Evolutionary conservation across 1,140 invertebrate species (phyloP).

Genomic region (Mizuhopecten yessoensis): DNA sequence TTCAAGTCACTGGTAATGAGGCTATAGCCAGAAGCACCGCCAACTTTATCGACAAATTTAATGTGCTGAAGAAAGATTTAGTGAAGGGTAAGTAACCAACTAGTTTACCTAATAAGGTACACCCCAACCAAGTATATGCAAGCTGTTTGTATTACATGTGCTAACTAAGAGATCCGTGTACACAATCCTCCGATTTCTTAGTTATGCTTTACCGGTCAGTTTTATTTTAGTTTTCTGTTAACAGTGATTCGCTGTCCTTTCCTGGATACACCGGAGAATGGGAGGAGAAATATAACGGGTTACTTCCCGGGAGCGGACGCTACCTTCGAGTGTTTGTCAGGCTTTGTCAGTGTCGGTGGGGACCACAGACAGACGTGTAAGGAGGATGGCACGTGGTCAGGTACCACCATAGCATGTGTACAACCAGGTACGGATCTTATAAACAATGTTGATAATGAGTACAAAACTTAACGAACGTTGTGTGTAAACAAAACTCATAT

Average conservation of each 20-base stretch:
- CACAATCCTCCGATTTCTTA: too few species aligned
- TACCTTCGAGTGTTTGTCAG: constrained; percentile 63
- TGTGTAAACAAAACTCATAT: too few species aligned
- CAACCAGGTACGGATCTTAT: constrained; percentile 43
- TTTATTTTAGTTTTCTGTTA: too few species aligned
- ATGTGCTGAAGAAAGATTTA: constrained; percentile 69
- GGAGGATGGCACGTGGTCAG: constrained; percentile 67
- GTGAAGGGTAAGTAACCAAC: constrained; percentile 68
- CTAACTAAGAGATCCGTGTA: too few species aligned
- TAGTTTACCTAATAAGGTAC: too few species aligned
- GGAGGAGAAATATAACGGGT: constrained; percentile 66
- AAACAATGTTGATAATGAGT: neutral
- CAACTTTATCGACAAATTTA: constrained; percentile 73
- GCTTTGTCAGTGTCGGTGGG: constrained; percentile 48
- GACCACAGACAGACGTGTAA: constrained; percentile 56
- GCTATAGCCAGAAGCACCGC: constrained; percentile 71
- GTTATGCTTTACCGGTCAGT: too few species aligned
- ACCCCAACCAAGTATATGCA: too few species aligned
- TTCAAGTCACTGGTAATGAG: constrained; percentile 71
- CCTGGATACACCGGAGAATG: constrained; percentile 65
- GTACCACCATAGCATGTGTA: constrained; percentile 61
- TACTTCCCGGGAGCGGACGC: constrained; percentile 59
- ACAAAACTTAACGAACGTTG: neutral
- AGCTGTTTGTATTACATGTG: too few species aligned
- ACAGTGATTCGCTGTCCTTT: constrained; percentile 74